phyloP scores from a whole-genome alignment of 2,888 invertebrate species.

The Metacarcinus magister region DNA sequence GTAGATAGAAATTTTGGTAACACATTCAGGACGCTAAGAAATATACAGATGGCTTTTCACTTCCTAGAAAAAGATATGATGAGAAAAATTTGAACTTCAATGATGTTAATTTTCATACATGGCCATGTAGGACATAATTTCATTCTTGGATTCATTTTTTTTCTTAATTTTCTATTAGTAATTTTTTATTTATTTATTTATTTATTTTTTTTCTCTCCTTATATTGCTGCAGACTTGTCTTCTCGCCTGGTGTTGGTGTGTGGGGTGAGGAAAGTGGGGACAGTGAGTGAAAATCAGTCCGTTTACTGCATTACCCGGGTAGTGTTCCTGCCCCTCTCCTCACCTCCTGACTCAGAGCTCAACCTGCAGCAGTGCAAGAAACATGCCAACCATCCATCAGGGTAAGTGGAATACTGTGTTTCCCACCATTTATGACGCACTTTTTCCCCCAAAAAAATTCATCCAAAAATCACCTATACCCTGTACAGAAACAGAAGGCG shows the following conservation, averaged over 20 bases:
- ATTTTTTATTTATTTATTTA: background rate
- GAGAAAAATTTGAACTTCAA: too few relatives aligned
- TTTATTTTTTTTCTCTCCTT: background rate
- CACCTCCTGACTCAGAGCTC: constrained; percentile 76
- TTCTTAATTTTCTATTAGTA: background rate
- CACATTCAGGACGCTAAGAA: too few relatives aligned
- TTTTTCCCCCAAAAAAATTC: too few relatives aligned
- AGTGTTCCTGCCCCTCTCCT: constrained; percentile 89
- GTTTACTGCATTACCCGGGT: constrained; percentile 88
- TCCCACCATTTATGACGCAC: too few relatives aligned
- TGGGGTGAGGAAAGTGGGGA: constrained; percentile 80
- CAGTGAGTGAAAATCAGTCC: constrained; percentile 60
- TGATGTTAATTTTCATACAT: too few relatives aligned
- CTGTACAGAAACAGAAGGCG: too few relatives aligned
- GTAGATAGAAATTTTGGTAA: too few relatives aligned
- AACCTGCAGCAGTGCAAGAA: constrained; percentile 91
- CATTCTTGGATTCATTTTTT: background rate
- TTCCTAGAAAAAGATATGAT: too few relatives aligned
- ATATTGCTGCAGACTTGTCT: constrained; percentile 74
- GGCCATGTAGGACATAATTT: too few relatives aligned
- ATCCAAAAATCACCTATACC: too few relatives aligned
- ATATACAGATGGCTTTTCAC: too few relatives aligned
- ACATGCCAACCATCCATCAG: constrained; percentile 85
- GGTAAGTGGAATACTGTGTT: constrained; percentile 64
- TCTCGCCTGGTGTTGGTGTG: constrained; percentile 80